These are phyloP conservation scores for Cheilosia variabilis DNA, from an alignment of 2,888 invertebrate species.

Conservation along the genomic window DNA sequence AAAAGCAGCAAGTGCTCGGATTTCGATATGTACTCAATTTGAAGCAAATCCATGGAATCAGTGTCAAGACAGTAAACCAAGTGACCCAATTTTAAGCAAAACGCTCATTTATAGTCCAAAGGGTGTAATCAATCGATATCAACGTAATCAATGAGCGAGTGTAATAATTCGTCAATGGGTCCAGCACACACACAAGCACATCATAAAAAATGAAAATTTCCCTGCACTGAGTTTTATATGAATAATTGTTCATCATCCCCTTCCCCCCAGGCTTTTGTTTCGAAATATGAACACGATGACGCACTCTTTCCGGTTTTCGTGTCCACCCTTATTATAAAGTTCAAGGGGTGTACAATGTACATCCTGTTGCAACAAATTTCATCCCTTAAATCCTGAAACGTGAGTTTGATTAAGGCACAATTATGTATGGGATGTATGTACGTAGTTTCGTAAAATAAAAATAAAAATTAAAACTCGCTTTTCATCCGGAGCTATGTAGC, in stretches of 20 bases:
- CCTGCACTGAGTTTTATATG: too few species aligned
- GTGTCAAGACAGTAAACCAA: too few species aligned
- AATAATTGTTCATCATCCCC: too few species aligned
- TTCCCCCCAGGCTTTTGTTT: not conserved
- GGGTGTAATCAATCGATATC: too few species aligned
- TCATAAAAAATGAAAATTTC: not conserved
- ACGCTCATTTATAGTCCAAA: too few species aligned
- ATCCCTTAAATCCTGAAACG: slow-evolving; percentile 49
- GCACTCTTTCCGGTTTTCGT: not conserved
- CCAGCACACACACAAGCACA: too few species aligned
- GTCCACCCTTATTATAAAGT: slow-evolving; percentile 13
- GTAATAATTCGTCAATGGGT: too few species aligned
- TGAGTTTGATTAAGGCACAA: slow-evolving; percentile 4
- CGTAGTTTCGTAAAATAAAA: not conserved
- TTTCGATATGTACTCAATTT: too few species aligned
- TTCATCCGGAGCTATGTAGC: slow-evolving; percentile 80
- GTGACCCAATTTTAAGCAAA: too few species aligned
- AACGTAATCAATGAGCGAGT: too few species aligned
- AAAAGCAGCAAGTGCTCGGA: too few species aligned
- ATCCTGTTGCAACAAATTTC: slow-evolving; percentile 5
- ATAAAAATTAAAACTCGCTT: slow-evolving; percentile 79
- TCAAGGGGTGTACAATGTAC: not conserved
- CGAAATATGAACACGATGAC: not conserved
- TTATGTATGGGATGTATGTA: slow-evolving; percentile 14
- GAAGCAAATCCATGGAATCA: too few species aligned